phyloP scores from a whole-genome alignment of 2,113 vertebrate species.

The Microcebus griseorufus region DNA sequence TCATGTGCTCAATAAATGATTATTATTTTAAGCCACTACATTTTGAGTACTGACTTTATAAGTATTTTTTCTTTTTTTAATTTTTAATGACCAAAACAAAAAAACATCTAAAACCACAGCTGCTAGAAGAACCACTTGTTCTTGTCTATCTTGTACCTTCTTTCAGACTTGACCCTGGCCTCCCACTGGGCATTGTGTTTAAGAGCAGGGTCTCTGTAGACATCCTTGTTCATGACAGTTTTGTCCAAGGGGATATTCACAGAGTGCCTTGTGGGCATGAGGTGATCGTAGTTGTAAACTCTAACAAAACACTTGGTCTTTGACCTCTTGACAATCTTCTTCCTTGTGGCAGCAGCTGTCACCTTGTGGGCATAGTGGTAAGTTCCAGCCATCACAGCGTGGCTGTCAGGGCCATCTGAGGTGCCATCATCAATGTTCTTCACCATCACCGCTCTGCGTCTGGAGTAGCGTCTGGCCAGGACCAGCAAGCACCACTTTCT shows the following conservation, averaged over 20 bases:
- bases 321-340: background rate
- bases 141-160: background rate
- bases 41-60: background rate
- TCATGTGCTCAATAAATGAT: background rate
- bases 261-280: background rate
- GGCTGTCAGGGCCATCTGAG: background rate
- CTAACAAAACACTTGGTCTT: background rate
- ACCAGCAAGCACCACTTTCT: background rate
- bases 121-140: background rate
- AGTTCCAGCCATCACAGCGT: background rate
- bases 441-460: background rate
- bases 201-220: background rate
- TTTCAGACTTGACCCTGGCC: background rate
- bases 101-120: background rate
- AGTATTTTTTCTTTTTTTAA: background rate
- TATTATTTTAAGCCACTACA: background rate
- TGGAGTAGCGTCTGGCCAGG: background rate
- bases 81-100: background rate
- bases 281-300: background rate
- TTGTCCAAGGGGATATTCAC: background rate
- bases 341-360: background rate
- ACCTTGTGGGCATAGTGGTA: background rate
- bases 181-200: background rate
- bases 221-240: background rate
- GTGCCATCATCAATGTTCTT: background rate